Evolutionary conservation across 1,140 invertebrate species (phyloP).

Genomic region (Caenorhabditis latens): DNA sequence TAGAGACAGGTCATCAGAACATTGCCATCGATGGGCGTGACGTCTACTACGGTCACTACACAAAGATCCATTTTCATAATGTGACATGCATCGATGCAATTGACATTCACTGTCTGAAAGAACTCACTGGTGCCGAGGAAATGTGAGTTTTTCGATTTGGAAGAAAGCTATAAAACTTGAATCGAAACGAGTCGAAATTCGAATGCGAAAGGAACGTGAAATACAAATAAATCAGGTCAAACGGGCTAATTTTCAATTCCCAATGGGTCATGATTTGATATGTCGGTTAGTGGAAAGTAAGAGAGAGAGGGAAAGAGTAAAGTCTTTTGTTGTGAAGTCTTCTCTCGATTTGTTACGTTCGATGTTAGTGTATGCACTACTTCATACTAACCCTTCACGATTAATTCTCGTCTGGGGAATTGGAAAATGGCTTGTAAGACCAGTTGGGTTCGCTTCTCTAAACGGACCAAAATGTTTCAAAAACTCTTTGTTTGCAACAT

Average conservation of each 20-base stretch:
- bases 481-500: not conserved
- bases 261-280: not conserved
- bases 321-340: not conserved
- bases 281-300: slow-evolving; percentile 48
- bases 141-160: slow-evolving; percentile 21
- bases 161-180: not conserved
- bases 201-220: not conserved
- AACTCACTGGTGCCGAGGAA: slow-evolving; percentile 57
- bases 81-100: slow-evolving; percentile 47
- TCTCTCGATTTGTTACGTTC: slow-evolving; percentile 35
- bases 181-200: too few species aligned
- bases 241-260: slow-evolving; percentile 15
- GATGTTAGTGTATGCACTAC: slow-evolving; percentile 11
- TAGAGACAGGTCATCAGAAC: slow-evolving; percentile 56
- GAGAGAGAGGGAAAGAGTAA: not conserved
- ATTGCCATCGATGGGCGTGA: slow-evolving; percentile 58
- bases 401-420: slow-evolving; percentile 51
- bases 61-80: slow-evolving; percentile 55
- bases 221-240: slow-evolving; percentile 44
- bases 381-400: slow-evolving; percentile 55
- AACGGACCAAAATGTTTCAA: slow-evolving; percentile 1
- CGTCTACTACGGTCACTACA: slow-evolving; percentile 55
- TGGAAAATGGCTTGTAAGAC: not conserved
- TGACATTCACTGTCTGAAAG: slow-evolving; percentile 45
- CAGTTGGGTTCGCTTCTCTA: slow-evolving; percentile 1